These are phyloP conservation scores for Nomada ruficornis DNA, from an alignment of 2,888 invertebrate genomes.

Conservation along the genomic window DNA sequence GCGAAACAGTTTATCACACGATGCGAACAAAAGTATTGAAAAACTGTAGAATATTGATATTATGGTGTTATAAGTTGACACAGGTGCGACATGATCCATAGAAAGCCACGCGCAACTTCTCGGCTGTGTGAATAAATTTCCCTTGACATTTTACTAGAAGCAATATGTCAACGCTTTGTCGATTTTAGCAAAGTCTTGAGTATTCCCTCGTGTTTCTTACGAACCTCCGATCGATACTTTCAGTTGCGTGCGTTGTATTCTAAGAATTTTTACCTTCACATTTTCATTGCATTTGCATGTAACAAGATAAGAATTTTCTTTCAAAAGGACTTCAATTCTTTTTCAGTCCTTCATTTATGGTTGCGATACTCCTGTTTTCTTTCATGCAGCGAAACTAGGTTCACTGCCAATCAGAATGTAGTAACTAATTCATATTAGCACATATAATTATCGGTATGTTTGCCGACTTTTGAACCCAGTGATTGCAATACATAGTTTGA, in stretches of 20 bases:
- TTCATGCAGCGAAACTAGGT: neutral
- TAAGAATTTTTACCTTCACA: neutral
- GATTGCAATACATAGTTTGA: no score
- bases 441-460: no score
- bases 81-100: conserved; percentile 41
- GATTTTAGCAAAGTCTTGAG: conserved; percentile 39
- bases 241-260: neutral
- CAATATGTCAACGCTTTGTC: conserved; percentile 59
- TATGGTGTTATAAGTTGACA: conserved; percentile 31
- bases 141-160: conserved; percentile 56
- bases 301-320: conserved; percentile 9
- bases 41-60: conserved; percentile 32
- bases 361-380: neutral
- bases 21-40: conserved; percentile 20
- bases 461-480: no score
- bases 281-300: neutral
- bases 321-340: neutral
- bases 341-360: neutral
- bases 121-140: conserved; percentile 42
- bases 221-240: neutral
- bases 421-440: neutral
- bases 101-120: conserved; percentile 21
- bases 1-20: neutral
- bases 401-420: no score
- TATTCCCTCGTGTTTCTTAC: conserved; percentile 4